Base-by-base conservation (phyloP, 1,140 invertebrate species). In the Scylla paramamosain region DNA sequence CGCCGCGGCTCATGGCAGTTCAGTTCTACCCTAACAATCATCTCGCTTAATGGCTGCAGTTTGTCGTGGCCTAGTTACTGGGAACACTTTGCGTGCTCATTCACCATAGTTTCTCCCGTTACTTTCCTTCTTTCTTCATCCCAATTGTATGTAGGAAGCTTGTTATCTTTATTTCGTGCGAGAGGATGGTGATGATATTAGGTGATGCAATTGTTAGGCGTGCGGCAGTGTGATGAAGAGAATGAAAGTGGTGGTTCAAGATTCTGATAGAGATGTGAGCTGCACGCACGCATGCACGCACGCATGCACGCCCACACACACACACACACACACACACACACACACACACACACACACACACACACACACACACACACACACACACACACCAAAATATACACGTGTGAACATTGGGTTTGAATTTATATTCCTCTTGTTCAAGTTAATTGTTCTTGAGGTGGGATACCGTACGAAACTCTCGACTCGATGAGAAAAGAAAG, bases 21-120 rank as follows among this genome's bases (percentile, higher is more conserved):
- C 67, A 77, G 20, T 48, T n/a, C 87, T 88, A 20, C 28, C 29
- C 46, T 29, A 25, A 20, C 46, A 20, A 45, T 48, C 46, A 39
- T 32, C 87, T 88, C 87, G 14, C n/a, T n/a, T 77, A 77, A 77
- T 77, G 67, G 25, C 67, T 77, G 67, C 67, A 77, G 67, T 77
- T 77, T 77, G 20, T 25, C 67, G 67, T 28, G 67, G 67, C 67
- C 67, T n/a, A 25, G 67, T 20, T 77, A n/a, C 67, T 6, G n/a
- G n/a, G 67, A 59, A 0, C n/a, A 20, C 67, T 25, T 77, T 77
- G 67, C 6, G 67, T 20, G 20, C 67, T n/a, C 67, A 77, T n/a
- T 77, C 67, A 77, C 67, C 25, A n/a, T n/a, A 77, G 67, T 77
- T 77, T n/a, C 67, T n/a, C 67, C 67, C 67, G 20, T 77, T 77